These are phyloP conservation scores for Pristionchus japonicus DNA, from an alignment of 2,888 invertebrate species.

Conservation along the genomic window DNA sequence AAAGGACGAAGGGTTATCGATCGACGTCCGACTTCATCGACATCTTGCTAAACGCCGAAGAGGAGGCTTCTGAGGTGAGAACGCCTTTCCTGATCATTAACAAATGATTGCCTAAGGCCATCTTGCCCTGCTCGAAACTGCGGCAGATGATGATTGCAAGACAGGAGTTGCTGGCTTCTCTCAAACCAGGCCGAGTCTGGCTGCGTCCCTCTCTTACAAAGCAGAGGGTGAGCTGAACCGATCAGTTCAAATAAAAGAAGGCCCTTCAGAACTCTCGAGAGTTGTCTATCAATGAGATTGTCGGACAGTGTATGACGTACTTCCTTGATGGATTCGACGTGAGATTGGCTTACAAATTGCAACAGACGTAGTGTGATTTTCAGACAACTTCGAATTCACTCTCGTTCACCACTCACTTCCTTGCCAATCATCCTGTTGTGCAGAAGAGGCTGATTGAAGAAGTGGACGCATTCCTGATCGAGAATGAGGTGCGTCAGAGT, in stretches of 20 bases:
- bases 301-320: conserved; percentile 64
- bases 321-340: conserved; percentile 62
- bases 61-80: conserved; percentile 49
- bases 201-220: too few species aligned
- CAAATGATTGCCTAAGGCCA: too few species aligned
- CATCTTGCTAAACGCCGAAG: conserved; percentile 66
- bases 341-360: neutral
- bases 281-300: conserved; percentile 63
- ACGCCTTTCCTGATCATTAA: too few species aligned
- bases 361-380: conserved; percentile 76
- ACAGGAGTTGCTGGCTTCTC: too few species aligned
- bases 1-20: neutral
- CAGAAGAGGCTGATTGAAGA: conserved; percentile 56
- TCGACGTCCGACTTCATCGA: conserved; percentile 70
- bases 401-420: conserved; percentile 37
- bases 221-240: too few species aligned
- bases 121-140: too few species aligned
- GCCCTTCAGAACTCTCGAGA: conserved; percentile 45
- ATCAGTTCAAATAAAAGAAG: too few species aligned
- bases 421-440: conserved; percentile 57
- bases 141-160: conserved; percentile 51
- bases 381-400: conserved; percentile 34
- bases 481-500: conserved; percentile 52
- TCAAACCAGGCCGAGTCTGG: too few species aligned
- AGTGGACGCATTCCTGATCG: conserved; percentile 48